phyloP scores from a whole-genome alignment of 2,888 invertebrate genomes.

The Brachyptera putata region DNA sequence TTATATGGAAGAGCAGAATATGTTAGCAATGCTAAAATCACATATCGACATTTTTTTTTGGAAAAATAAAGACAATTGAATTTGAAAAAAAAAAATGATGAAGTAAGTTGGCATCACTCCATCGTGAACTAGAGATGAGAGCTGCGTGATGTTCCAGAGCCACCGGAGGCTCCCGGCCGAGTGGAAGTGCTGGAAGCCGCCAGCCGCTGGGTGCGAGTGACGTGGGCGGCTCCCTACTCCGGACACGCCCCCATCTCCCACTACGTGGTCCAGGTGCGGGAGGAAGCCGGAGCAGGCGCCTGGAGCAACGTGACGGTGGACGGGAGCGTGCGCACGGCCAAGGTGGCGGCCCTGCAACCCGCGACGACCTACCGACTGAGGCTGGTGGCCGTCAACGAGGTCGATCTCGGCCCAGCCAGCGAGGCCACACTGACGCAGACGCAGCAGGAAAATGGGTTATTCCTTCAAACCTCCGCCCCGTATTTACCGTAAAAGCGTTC shows the following conservation, averaged over 20 bases:
- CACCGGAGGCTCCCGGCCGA: constrained; percentile 45
- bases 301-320: constrained; percentile 43
- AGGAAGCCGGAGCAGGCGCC: constrained; percentile 28
- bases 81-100: too few relatives aligned
- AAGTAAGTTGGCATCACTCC: too few relatives aligned
- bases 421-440: constrained; percentile 72
- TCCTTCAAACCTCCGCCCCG: too few relatives aligned
- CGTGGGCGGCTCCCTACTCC: constrained; percentile 46
- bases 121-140: too few relatives aligned
- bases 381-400: constrained; percentile 77
- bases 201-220: constrained; percentile 44
- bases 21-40: too few relatives aligned
- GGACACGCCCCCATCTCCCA: constrained; percentile 43
- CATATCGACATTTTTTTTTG: too few relatives aligned
- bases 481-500: too few relatives aligned
- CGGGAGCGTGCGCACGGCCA: constrained; percentile 35
- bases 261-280: constrained; percentile 46
- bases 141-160: constrained; percentile 43
- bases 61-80: too few relatives aligned
- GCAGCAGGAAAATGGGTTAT: constrained; percentile 73
- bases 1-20: too few relatives aligned
- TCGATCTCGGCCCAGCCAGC: constrained; percentile 74
- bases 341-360: constrained; percentile 63
- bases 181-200: constrained; percentile 43
- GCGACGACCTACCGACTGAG: constrained; percentile 78